These are phyloP conservation scores for Palythoa caribaeorum DNA, from an alignment of 92 coral and sea anemone genomes.

Conservation along the genomic window DNA sequence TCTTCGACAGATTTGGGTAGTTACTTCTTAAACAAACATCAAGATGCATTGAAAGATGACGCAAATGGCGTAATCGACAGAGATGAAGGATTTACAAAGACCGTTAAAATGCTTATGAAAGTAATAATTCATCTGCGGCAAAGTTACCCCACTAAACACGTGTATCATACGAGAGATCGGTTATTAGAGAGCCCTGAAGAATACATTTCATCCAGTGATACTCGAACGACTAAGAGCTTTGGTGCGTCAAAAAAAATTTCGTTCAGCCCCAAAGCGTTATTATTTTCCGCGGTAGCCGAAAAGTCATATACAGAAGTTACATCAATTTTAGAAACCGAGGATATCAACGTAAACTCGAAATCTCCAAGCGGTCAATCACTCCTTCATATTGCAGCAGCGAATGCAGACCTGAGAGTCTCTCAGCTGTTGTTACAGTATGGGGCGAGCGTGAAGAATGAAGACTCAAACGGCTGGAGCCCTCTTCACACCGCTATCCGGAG, in stretches of 20 bases:
- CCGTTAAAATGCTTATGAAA: conserved; percentile 89
- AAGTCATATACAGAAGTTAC: conserved; percentile 80
- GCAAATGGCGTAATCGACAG: conserved; percentile 71
- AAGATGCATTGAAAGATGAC: conserved; percentile 13
- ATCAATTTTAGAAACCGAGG: conserved; percentile 67
- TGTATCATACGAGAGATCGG: conserved; percentile 6
- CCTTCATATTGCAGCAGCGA: conserved; percentile 85
- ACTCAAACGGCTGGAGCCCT: conserved; percentile 80
- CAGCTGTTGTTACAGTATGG: conserved; percentile 82
- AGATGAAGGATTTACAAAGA: conserved; percentile 79
- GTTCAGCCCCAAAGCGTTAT: conserved; percentile 74
- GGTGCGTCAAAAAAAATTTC: conserved; percentile 76
- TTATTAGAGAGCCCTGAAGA: conserved; percentile 53
- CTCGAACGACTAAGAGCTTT: conserved; percentile 46
- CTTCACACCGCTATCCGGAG: conserved; percentile 79
- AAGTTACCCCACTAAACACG: conserved; percentile 43
- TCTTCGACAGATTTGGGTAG: conserved; percentile 83
- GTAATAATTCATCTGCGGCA: conserved; percentile 79
- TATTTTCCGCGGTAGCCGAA: conserved; percentile 82
- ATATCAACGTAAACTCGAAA: conserved; percentile 74
- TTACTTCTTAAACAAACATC: conserved; percentile 70
- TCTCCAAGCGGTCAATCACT: conserved; percentile 90
- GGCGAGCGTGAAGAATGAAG: conserved; percentile 71
- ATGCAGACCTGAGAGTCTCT: conserved; percentile 81
- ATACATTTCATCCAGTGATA: conserved; percentile 52